phyloP scores from a whole-genome alignment of 2,113 vertebrate genomes.

The Uria aalge region DNA sequence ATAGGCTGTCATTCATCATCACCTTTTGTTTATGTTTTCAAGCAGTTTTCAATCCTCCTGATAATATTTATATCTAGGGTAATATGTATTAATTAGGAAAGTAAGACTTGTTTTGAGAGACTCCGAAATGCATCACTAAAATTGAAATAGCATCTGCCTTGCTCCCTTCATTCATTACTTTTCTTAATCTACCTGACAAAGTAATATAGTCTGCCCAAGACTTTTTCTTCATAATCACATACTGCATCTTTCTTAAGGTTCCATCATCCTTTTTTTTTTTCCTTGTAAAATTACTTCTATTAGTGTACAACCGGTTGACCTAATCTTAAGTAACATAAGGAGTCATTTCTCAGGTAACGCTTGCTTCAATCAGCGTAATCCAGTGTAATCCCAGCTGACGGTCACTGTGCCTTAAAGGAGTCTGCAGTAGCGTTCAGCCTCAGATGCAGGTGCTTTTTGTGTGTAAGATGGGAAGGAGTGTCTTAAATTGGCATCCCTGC shows the following conservation, averaged over 20 bases:
- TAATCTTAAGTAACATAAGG: constrained; percentile 7
- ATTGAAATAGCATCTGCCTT: background rate
- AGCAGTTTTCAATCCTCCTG: background rate
- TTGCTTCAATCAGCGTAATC: constrained; percentile 30
- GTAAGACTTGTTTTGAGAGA: background rate
- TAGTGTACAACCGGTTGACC: background rate
- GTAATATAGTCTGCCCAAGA: background rate
- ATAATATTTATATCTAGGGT: background rate
- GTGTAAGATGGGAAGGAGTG: background rate
- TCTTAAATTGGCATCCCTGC: background rate
- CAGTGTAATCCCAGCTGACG: background rate
- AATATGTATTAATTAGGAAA: background rate
- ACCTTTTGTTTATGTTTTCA: constrained; percentile 18
- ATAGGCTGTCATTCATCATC: background rate
- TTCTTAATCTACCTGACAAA: background rate
- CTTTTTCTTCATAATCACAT: background rate
- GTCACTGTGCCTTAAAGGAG: background rate
- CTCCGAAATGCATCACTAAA: background rate
- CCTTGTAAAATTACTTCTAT: background rate
- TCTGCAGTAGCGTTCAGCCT: background rate
- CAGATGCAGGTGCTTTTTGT: background rate
- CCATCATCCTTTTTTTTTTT: background rate
- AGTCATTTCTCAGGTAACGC: background rate
- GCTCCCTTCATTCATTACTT: background rate
- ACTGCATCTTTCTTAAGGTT: background rate